phyloP scores from a whole-genome alignment of 2,888 invertebrate species.

The Sarcophaga variegata region DNA sequence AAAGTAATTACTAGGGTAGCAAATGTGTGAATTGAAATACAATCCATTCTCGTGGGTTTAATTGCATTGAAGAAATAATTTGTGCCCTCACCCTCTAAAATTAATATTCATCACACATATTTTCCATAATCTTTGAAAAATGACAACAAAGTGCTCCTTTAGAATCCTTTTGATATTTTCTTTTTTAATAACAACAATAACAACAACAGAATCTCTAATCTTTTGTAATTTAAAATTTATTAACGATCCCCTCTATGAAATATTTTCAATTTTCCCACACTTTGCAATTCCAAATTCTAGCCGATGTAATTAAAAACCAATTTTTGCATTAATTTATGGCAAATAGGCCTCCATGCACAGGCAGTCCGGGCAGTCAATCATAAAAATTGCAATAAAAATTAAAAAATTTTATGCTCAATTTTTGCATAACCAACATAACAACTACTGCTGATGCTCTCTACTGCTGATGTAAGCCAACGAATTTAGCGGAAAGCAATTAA shows the following conservation, averaged over 20 bases:
- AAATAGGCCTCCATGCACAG: not conserved
- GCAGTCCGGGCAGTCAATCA: slow-evolving; percentile 71
- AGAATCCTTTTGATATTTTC: slow-evolving; percentile 21
- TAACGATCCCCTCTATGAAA: not conserved
- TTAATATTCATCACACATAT: not conserved
- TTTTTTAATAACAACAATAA: not conserved
- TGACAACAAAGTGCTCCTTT: not conserved
- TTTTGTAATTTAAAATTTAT: slow-evolving; percentile 24
- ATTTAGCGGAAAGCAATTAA: slow-evolving; percentile 76
- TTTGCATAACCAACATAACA: slow-evolving; percentile 80
- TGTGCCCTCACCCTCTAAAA: not conserved
- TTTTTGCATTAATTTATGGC: slow-evolving; percentile 43
- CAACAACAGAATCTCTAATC: not conserved
- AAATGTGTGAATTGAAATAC: no score
- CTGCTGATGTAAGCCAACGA: not conserved
- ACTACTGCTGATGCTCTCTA: not conserved
- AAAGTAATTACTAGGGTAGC: no score
- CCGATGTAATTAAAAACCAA: slow-evolving; percentile 61
- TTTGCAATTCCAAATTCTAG: not conserved
- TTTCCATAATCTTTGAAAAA: not conserved
- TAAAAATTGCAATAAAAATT: slow-evolving; percentile 81
- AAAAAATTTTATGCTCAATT: slow-evolving; percentile 80
- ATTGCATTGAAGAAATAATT: not conserved
- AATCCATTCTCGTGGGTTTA: no score
- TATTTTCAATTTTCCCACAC: slow-evolving; percentile 43